These are phyloP conservation scores for Sitophilus oryzae DNA, from an alignment of 1,140 invertebrate genomes.

Conservation along the genomic window DNA sequence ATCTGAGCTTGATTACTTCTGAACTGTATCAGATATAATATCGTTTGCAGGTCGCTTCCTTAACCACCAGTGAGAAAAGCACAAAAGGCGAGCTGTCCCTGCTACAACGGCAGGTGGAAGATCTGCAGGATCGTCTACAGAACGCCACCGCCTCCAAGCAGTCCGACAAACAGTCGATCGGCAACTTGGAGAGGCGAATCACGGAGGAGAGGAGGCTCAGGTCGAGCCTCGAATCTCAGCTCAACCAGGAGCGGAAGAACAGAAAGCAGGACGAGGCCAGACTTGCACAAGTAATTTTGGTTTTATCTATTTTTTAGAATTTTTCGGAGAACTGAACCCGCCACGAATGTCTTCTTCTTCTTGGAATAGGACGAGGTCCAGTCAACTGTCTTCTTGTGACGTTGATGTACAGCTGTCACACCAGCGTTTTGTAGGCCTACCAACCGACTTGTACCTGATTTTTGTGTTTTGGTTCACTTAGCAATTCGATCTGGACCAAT, in stretches of 20 bases:
- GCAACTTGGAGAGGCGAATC: slow-evolving; percentile 70
- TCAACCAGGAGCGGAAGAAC: slow-evolving; percentile 67
- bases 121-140: slow-evolving; percentile 62
- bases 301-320: not conserved
- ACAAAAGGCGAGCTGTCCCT: slow-evolving; percentile 68
- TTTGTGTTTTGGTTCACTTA: no score
- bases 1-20: no score
- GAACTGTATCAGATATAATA: no score
- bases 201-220: slow-evolving; percentile 77
- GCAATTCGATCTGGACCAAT: no score
- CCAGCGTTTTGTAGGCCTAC: no score
- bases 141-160: slow-evolving; percentile 57
- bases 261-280: slow-evolving; percentile 63
- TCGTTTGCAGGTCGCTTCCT: slow-evolving; percentile 41
- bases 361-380: no score
- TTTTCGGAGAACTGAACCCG: not conserved
- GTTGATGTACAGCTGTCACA: no score
- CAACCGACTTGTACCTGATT: no score
- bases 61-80: slow-evolving; percentile 62
- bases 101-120: slow-evolving; percentile 76
- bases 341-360: no score
- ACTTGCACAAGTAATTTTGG: slow-evolving; percentile 50
- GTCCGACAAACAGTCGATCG: slow-evolving; percentile 71
- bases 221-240: slow-evolving; percentile 66
- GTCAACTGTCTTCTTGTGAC: no score